Evolutionary conservation across 30 jellyfish, hydroid and myxozoan species (phyloP).

Genomic region (Mastigias papua): DNA sequence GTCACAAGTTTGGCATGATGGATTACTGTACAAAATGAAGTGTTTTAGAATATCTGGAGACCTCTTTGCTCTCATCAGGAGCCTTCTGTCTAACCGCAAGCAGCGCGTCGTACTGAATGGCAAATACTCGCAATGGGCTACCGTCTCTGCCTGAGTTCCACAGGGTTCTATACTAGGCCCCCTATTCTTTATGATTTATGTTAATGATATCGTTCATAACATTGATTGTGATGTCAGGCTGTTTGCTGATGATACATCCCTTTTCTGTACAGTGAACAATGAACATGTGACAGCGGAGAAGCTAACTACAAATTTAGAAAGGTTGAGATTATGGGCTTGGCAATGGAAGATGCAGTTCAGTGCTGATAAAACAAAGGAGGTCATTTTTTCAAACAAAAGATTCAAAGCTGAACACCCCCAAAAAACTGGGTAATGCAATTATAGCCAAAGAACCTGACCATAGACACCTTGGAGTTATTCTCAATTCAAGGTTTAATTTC

Average conservation of each 20-base stretch:
- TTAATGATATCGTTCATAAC: slow-evolving; percentile 12
- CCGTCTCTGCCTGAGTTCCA: neutral
- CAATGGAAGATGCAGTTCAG: neutral
- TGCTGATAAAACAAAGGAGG: slow-evolving; percentile 23
- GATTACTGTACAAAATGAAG: neutral
- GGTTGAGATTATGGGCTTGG: neutral
- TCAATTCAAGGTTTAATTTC: slow-evolving; percentile 20
- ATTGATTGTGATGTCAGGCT: slow-evolving; percentile 12
- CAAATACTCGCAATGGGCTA: neutral
- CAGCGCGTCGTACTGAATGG: slow-evolving; percentile 4
- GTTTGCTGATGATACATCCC: slow-evolving; percentile 51
- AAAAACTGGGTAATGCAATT: slow-evolving; percentile 8
- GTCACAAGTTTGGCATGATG: neutral
- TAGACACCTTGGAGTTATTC: slow-evolving; percentile 2
- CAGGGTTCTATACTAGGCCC: neutral
- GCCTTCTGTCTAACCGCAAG: neutral
- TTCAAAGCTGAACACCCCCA: neutral
- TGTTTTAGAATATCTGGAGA: neutral
- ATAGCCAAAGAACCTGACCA: slow-evolving; percentile 4
- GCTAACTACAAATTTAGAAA: slow-evolving; percentile 16
- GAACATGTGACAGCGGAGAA: slow-evolving; percentile 12
- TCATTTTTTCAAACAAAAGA: neutral
- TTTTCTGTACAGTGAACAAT: slow-evolving; percentile 3
- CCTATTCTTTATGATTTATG: neutral
- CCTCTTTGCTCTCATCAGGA: neutral